Evolutionary conservation across 2,797 vertebrate genomes (phyloP).

Genomic region (Peromyscus nudipes): DNA sequence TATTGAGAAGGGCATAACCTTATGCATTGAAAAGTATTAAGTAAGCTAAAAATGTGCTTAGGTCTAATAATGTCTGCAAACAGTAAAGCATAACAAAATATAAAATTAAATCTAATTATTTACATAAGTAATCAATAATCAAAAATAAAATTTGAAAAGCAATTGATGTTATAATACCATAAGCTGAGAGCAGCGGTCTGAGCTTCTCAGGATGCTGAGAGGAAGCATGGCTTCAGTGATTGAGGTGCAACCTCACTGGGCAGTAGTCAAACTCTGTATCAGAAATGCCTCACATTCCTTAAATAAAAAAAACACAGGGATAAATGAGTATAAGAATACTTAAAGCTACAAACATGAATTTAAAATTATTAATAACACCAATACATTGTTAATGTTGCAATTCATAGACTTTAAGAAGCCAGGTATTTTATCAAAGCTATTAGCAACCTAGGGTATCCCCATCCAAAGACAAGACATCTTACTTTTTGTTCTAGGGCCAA

Average conservation of each 20-base stretch:
- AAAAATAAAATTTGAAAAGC: not conserved
- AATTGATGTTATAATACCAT: not conserved
- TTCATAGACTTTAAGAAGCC: not conserved
- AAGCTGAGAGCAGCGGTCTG: not conserved
- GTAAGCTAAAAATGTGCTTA: not conserved
- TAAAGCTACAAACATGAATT: not conserved
- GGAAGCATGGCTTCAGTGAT: not conserved
- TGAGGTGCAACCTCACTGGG: not conserved
- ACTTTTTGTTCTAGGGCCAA: not conserved
- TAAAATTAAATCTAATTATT: not conserved
- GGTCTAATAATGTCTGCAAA: not conserved
- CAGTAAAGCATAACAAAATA: not conserved
- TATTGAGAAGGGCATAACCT: not conserved
- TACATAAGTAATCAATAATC: not conserved
- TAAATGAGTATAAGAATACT: not conserved
- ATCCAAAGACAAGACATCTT: not conserved
- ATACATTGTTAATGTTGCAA: not conserved
- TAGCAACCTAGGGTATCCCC: not conserved
- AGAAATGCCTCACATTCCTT: not conserved
- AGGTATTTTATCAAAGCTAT: not conserved
- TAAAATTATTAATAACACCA: not conserved
- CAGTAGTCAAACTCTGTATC: too few relatives aligned
- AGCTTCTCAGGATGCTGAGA: not conserved
- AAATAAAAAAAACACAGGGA: not conserved
- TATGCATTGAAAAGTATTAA: too few relatives aligned